Base-by-base conservation (phyloP, 2,113 vertebrate species). In the Ceuthmochares aereus region DNA sequence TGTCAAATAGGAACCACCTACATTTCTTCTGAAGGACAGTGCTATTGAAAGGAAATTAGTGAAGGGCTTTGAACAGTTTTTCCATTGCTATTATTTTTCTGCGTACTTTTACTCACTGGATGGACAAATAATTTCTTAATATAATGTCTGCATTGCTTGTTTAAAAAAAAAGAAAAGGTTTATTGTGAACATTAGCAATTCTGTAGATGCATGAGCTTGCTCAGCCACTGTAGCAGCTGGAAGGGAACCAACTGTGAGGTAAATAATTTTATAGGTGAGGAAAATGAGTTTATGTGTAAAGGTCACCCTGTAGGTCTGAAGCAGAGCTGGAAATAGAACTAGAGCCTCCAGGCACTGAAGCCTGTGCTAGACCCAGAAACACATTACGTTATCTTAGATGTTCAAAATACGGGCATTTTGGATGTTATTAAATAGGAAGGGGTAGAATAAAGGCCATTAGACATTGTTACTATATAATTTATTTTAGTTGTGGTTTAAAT, bases 201-300 rank as follows among this genome's bases (percentile, higher is more conserved):
- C 80, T 94, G 73, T 92, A 94, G 88, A 64, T 74, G 43, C 49
- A 82, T 86, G 73, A 87, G 85, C 62, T 90, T 95, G 83, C 56
- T 89, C 92, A 92, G 83, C 92, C 88, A 89, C 83, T 26, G 45
- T 95, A 96, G 93, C 96, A 94, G 76, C 92, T 96, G 96, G 92
- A 96, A 92, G 40, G 88, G 92, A 96, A 96, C 95, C 93, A 94
- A 94, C 88, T 93, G 90, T 97, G 96, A 96, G 83, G 88, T 94
- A 96, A 96, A 96, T 96, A 96, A 93, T 96, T 94, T 93, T 93
- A 84, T 96, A 96, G 93, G 96, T 96, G 90, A 96, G 90, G 96
- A 96, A 95, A 96, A 97, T 93, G 90, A 97, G 93, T 92, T 94
- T 95, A 94, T 88, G 76, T 21, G 0, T 95, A 96, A 97, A 95